Conservation (phyloP, 2,888 invertebrate genomes). For the Drosophila nr. perissopoda region DNA sequence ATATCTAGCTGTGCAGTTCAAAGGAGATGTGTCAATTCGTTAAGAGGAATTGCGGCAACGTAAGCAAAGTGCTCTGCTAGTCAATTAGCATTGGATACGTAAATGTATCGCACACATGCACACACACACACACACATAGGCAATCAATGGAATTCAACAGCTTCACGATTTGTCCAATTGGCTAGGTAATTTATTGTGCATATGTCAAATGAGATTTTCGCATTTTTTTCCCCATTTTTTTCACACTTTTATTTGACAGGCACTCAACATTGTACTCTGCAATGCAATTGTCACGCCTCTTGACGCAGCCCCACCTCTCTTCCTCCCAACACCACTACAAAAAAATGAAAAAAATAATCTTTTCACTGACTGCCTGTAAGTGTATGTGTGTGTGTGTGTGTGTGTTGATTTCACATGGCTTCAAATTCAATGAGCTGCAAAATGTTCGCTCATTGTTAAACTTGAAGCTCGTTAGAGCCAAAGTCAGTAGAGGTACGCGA, state of each 20-base stretch:
- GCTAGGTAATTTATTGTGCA: slow-evolving; percentile 34
- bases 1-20: neutral
- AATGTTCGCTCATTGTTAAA: slow-evolving; percentile 78
- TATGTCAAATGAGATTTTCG: slow-evolving; percentile 31
- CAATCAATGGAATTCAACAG: slow-evolving; percentile 14
- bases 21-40: neutral
- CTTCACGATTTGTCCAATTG: slow-evolving; percentile 30
- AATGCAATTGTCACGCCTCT: slow-evolving; percentile 51
- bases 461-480: slow-evolving; percentile 74
- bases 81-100: neutral
- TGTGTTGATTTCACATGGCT: slow-evolving; percentile 71
- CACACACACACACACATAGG: neutral
- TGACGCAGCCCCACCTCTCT: neutral
- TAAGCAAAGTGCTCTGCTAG: neutral
- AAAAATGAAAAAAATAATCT: slow-evolving; percentile 5
- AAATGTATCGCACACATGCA: neutral
- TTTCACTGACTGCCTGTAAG: slow-evolving; percentile 56
- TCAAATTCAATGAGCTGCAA: slow-evolving; percentile 79
- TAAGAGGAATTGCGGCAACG: neutral
- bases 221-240: slow-evolving; percentile 11
- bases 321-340: neutral
- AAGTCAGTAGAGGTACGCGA: slow-evolving; percentile 47
- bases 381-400: slow-evolving; percentile 15
- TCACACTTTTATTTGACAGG: slow-evolving; percentile 41
- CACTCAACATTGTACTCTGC: slow-evolving; percentile 41